These are phyloP conservation scores for Semaprochilodus insignis DNA, from an alignment of 2,797 vertebrate species.

Conservation along the genomic window DNA sequence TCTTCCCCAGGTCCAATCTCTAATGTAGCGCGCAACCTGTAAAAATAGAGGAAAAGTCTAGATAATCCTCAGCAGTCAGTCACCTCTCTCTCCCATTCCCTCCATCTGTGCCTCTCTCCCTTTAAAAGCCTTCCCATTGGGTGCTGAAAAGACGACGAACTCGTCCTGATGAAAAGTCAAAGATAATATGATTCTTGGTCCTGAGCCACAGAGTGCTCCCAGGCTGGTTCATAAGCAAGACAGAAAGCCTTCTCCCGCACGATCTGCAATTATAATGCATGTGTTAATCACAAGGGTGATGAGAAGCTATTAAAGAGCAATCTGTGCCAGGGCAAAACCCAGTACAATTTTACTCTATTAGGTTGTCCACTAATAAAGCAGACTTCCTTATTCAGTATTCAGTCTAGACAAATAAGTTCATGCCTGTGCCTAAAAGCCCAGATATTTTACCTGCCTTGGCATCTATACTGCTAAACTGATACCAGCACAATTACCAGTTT, in stretches of 20 bases:
- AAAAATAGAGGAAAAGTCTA: constrained; percentile 41
- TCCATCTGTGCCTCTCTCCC: constrained; percentile 68
- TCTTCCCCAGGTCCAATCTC: constrained; percentile 3
- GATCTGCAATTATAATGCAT: constrained; percentile 5
- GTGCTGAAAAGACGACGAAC: constrained; percentile 75
- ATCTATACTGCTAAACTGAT: constrained; percentile 10
- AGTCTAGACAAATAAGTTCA: constrained; percentile 36
- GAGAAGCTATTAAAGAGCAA: constrained; percentile 8
- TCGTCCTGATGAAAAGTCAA: constrained; percentile 75
- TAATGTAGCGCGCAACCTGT: constrained; percentile 34
- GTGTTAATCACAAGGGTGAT: constrained; percentile 1
- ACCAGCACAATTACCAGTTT: constrained; percentile 13
- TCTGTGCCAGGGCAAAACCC: background rate
- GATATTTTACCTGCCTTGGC: constrained; percentile 13
- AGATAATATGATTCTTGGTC: constrained; percentile 78
- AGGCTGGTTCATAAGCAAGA: constrained; percentile 70
- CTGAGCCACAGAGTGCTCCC: constrained; percentile 68
- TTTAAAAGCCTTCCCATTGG: constrained; percentile 67
- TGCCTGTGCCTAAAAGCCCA: constrained; percentile 10
- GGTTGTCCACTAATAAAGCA: background rate
- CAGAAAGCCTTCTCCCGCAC: constrained; percentile 34
- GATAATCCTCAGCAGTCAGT: constrained; percentile 56
- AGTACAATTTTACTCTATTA: background rate
- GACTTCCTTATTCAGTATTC: background rate
- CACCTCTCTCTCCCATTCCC: constrained; percentile 64